Evolutionary conservation across 2,888 invertebrate genomes (phyloP), one percentile per base, ranked within the genome.

Genomic region (Lobophora halterata): DNA sequence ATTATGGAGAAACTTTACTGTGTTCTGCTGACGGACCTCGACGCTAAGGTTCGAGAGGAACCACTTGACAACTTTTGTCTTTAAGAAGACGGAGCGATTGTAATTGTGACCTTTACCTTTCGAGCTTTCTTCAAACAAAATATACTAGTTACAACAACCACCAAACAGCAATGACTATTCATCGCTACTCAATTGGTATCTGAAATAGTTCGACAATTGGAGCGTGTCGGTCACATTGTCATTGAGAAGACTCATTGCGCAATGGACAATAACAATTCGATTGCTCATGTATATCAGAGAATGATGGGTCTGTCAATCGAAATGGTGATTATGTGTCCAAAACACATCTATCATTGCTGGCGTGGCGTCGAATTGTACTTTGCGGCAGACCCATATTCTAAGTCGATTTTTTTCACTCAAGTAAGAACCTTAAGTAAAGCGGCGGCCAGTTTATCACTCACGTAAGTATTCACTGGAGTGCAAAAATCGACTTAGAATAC

Each of bases 261-360:
- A 65, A 65, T 59, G 58, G 68, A 64, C 57, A 59, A 55, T 62
- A 63, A 62, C 67, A 68, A 69, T 70, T 65, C 62, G 55, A 57
- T 58, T 56, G 46, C 42, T 46, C 44, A 47, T 55, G 47, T n/a
- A n/a, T n/a, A n/a, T n/a, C n/a, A n/a, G n/a, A n/a, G n/a, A n/a
- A n/a, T n/a, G n/a, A n/a, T n/a, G n/a, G n/a, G n/a, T n/a, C n/a
- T n/a, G n/a, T n/a, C n/a, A n/a, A n/a, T n/a, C n/a, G n/a, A n/a
- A n/a, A n/a, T n/a, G n/a, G n/a, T n/a, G n/a, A n/a, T n/a, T n/a
- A n/a, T n/a, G n/a, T n/a, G n/a, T n/a, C n/a, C n/a, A n/a, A n/a
- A n/a, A n/a, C n/a, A n/a, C n/a, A n/a, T n/a, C n/a, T n/a, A n/a
- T n/a, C n/a, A n/a, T n/a, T n/a, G n/a, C n/a, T n/a, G n/a, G n/a